Conservation (phyloP, 2,797 vertebrate species). For the Hyperoplus immaculatus region DNA sequence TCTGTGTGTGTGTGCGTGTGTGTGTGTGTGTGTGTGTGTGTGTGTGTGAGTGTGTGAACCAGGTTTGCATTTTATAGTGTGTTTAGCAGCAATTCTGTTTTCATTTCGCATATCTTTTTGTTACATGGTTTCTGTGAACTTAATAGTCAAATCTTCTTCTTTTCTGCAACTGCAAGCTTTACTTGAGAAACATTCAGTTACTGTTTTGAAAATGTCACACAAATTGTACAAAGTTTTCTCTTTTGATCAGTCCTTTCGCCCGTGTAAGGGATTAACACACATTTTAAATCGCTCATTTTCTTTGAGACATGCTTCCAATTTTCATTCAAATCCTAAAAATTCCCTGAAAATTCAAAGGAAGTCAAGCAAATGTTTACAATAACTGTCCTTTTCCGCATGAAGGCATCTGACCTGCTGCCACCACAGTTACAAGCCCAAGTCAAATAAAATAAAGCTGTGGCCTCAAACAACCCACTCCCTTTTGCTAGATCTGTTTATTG, state of each 20-base stretch:
- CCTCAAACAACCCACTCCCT: not conserved
- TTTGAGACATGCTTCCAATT: not conserved
- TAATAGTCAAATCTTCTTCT: not conserved
- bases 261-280: not conserved
- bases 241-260: not conserved
- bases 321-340: not conserved
- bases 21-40: not conserved
- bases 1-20: not conserved
- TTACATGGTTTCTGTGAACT: not conserved
- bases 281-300: not conserved
- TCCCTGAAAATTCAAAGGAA: constrained; percentile 7
- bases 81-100: no score
- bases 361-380: constrained; percentile 1
- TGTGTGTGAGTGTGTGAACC: not conserved
- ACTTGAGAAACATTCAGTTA: not conserved
- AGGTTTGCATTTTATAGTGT: not conserved
- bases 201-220: constrained; percentile 18
- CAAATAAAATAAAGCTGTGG: constrained; percentile 19
- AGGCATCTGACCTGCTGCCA: constrained; percentile 7
- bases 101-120: constrained; percentile 1
- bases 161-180: not conserved
- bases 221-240: not conserved
- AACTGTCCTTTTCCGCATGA: constrained; percentile 4
- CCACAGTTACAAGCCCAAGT: not conserved
- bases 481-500: constrained; percentile 6